These are phyloP conservation scores for Clostera curtula DNA, from an alignment of 2,888 invertebrate genomes.

Conservation along the genomic window DNA sequence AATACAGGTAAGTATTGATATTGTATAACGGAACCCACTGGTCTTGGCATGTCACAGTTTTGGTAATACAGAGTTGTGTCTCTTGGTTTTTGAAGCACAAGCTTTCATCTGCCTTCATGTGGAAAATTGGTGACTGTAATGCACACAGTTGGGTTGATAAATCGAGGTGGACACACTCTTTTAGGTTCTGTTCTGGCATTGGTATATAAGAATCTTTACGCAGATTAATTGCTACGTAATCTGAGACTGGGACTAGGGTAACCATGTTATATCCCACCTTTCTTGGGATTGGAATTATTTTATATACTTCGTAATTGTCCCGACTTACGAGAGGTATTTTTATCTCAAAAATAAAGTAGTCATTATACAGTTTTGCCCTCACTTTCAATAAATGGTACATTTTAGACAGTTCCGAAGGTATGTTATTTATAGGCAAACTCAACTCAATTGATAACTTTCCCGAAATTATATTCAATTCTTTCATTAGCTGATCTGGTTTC, in stretches of 20 bases:
- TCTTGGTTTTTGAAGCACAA: too few relatives aligned
- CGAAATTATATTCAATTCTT: slow-evolving; percentile 9
- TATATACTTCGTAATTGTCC: not conserved
- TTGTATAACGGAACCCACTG: too few relatives aligned
- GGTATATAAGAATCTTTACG: not conserved
- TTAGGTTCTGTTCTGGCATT: not conserved
- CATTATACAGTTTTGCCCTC: not conserved
- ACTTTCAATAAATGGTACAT: slow-evolving; percentile 12
- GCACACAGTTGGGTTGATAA: not conserved
- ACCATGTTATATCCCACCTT: not conserved
- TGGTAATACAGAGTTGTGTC: too few relatives aligned
- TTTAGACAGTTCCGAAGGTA: slow-evolving; percentile 5
- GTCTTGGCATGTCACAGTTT: too few relatives aligned
- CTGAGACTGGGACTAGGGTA: not conserved
- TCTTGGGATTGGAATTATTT: not conserved
- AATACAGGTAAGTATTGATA: too few relatives aligned
- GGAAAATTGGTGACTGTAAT: not conserved
- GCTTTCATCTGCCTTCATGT: not conserved
- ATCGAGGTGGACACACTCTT: not conserved
- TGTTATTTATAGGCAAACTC: slow-evolving; percentile 8
- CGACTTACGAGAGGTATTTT: not conserved
- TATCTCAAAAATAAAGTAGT: slow-evolving; percentile 1
- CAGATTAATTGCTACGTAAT: not conserved
- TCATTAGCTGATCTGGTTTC: slow-evolving; percentile 10
- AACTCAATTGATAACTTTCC: slow-evolving; percentile 8